These are phyloP conservation scores for Nymphicus hollandicus DNA, from an alignment of 2,113 vertebrate species.

Conservation along the genomic window DNA sequence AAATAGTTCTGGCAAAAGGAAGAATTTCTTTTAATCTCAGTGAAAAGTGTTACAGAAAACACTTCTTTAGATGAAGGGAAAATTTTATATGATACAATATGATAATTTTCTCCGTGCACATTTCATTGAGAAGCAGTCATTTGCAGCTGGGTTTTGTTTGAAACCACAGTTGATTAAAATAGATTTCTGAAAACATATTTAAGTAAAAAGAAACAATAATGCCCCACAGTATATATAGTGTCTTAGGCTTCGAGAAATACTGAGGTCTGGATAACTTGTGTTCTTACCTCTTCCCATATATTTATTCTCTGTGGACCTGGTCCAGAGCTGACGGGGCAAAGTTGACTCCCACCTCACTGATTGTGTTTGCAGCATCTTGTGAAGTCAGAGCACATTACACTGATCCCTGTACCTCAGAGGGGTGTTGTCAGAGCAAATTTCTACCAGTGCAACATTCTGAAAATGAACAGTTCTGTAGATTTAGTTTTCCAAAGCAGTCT, in stretches of 20 bases:
- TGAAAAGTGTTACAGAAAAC: not conserved
- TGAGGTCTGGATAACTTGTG: not conserved
- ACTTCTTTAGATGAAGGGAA: not conserved
- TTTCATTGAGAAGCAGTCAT: not conserved
- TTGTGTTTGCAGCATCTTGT: not conserved
- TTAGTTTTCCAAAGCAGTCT: not conserved
- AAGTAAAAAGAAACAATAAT: not conserved
- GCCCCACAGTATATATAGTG: not conserved
- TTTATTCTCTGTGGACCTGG: not conserved
- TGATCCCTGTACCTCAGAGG: constrained; percentile 10
- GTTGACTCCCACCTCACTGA: not conserved
- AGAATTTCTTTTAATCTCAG: not conserved
- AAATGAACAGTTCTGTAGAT: constrained; percentile 16
- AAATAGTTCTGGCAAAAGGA: not conserved
- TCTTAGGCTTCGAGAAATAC: not conserved
- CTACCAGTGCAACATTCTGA: not conserved
- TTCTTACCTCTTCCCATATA: not conserved
- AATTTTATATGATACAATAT: not conserved
- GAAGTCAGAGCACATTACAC: not conserved
- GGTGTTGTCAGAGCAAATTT: constrained; percentile 43
- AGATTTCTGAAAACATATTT: not conserved
- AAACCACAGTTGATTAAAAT: not conserved
- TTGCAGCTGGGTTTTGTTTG: not conserved
- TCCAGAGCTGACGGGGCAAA: not conserved
- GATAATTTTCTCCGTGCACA: not conserved